These are phyloP conservation scores for Psittacula derbiana DNA, from an alignment of 2,797 vertebrate genomes.

Conservation along the genomic window DNA sequence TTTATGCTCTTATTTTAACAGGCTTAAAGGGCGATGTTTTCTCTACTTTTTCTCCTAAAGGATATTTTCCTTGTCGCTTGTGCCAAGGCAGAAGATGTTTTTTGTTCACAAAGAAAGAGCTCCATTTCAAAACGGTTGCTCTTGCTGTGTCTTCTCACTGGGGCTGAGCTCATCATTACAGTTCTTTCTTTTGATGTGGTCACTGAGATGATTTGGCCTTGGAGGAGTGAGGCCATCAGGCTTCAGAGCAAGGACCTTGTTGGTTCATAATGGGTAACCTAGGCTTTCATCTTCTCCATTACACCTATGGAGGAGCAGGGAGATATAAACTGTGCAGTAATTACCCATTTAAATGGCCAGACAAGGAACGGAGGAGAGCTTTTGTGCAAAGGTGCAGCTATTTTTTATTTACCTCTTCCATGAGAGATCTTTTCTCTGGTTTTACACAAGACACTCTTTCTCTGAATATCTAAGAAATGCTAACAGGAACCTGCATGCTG, in stretches of 20 bases:
- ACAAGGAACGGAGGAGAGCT: neutral
- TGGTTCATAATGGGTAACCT: neutral
- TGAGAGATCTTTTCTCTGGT: neutral
- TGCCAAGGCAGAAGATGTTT: neutral
- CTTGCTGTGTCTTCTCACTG: accelerated
- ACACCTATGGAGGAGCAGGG: neutral
- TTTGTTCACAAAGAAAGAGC: neutral
- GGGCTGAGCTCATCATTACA: neutral
- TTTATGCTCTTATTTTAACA: neutral
- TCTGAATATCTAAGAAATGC: neutral
- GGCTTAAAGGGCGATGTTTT: neutral
- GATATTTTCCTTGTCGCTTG: neutral
- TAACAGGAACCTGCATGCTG: neutral
- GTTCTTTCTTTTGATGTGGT: neutral
- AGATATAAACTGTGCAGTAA: neutral
- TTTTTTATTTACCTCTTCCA: neutral
- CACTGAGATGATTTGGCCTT: neutral
- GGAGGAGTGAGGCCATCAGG: neutral
- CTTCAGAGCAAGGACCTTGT: neutral
- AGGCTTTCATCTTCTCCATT: neutral
- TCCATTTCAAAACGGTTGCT: neutral
- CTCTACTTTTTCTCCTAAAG: neutral
- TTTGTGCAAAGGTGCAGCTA: neutral
- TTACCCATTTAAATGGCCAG: neutral
- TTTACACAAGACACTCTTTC: neutral